A percentile compares a stretch with the other conserved stretches of the same genome.
Conservation (phyloP, 2,888 invertebrate species). For the Calameuta pallipes region DNA sequence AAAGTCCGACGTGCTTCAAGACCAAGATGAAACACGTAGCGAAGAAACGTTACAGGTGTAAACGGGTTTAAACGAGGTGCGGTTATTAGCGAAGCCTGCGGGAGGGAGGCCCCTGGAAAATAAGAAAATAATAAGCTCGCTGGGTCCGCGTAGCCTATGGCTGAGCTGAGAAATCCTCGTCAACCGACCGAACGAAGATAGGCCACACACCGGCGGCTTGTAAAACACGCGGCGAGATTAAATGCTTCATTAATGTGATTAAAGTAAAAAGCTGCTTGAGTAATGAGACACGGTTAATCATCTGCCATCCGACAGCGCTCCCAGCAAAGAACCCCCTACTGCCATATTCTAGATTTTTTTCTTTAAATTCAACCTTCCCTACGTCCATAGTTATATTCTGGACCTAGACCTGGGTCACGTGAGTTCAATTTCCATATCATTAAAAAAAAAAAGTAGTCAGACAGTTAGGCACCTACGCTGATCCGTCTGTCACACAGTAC, state of each 20-base stretch:
- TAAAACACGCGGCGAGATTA: slow-evolving; percentile 66
- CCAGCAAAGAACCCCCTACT: background rate
- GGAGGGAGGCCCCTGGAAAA: slow-evolving; percentile 35
- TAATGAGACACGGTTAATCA: slow-evolving; percentile 64
- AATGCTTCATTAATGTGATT: slow-evolving; percentile 67
- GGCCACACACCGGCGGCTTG: slow-evolving; percentile 64
- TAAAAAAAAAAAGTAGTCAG: background rate
- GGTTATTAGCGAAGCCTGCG: slow-evolving; percentile 53
- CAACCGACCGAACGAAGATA: slow-evolving; percentile 50
- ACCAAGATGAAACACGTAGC: slow-evolving; percentile 38
- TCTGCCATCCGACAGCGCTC: slow-evolving; percentile 34
- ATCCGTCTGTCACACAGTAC: background rate
- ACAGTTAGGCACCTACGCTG: background rate
- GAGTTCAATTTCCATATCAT: background rate
- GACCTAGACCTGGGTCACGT: background rate
- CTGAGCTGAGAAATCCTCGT: slow-evolving; percentile 51
- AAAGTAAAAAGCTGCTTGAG: slow-evolving; percentile 65
- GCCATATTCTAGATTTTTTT: background rate
- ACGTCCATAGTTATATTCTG: background rate
- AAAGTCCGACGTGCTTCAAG: slow-evolving; percentile 3
- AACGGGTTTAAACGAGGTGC: slow-evolving; percentile 55
- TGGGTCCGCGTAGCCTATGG: slow-evolving; percentile 23
- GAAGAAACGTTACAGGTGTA: slow-evolving; percentile 51
- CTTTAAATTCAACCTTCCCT: background rate
- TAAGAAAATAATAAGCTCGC: slow-evolving; percentile 32